These are phyloP conservation scores for Agriopis leucophaearia DNA, from an alignment of 2,888 invertebrate genomes.

Conservation along the genomic window DNA sequence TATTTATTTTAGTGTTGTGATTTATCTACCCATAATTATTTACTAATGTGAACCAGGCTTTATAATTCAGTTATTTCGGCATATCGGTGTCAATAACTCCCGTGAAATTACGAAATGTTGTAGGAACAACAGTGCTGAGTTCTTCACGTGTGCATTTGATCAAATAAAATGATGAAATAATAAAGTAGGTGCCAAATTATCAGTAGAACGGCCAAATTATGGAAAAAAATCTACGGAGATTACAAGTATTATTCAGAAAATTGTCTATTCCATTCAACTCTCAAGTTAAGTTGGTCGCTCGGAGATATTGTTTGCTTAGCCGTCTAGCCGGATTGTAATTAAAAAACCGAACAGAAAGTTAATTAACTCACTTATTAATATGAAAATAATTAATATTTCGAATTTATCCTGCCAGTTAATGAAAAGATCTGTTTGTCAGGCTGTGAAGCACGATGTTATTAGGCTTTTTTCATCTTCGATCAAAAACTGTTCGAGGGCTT, in stretches of 20 bases:
- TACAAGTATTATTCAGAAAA: neutral
- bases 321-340: constrained; percentile 21
- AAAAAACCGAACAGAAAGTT: constrained; percentile 4
- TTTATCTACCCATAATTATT: neutral
- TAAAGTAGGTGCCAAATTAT: neutral
- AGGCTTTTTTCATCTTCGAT: neutral
- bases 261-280: neutral
- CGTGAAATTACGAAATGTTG: constrained; percentile 15
- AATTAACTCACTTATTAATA: constrained; percentile 5
- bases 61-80: constrained; percentile 14
- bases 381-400: neutral
- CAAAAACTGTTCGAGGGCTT: no score
- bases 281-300: neutral
- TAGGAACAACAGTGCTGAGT: neutral
- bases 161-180: constrained; percentile 8
- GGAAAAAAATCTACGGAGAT: neutral
- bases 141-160: constrained; percentile 9
- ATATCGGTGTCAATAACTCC: constrained; percentile 15
- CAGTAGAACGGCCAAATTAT: neutral
- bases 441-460: constrained; percentile 5
- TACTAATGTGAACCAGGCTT: neutral
- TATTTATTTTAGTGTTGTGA: no score
- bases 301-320: constrained; percentile 16
- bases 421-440: neutral
- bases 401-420: neutral